phyloP scores from a whole-genome alignment of 2,888 invertebrate species.

The Cheilosia scutellata region DNA sequence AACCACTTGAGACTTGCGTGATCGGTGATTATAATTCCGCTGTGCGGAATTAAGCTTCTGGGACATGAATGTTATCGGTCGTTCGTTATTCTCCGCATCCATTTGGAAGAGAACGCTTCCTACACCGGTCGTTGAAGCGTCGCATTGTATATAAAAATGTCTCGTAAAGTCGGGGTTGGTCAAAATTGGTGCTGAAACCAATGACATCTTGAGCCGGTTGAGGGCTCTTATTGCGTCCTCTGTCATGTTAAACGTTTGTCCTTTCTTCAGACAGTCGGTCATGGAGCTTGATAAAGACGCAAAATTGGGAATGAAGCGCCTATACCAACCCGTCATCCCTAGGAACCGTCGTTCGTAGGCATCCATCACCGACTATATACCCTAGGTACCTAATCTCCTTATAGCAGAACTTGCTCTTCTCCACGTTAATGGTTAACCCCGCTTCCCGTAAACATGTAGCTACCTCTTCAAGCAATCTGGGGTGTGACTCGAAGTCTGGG shows the following conservation, averaged over 20 bases:
- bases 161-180: no score
- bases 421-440: no score
- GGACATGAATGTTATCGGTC: no score
- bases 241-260: background rate
- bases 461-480: no score
- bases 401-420: no score
- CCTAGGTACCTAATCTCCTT: no score
- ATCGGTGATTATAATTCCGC: constrained; percentile 17
- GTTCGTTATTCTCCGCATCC: background rate
- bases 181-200: background rate
- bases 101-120: background rate
- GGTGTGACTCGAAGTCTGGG: no score
- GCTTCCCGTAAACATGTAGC: no score
- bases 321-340: constrained; percentile 5
- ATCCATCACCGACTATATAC: constrained; percentile 29
- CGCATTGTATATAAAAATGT: no score
- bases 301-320: background rate
- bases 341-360: constrained; percentile 8
- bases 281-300: background rate
- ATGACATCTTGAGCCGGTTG: constrained; percentile 17
- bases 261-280: constrained; percentile 20
- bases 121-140: no score
- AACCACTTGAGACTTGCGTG: constrained; percentile 29
- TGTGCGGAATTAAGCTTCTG: no score
- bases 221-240: constrained; percentile 24